Conservation (phyloP, 2,888 invertebrate species). For the Loripinus fragilis region DNA sequence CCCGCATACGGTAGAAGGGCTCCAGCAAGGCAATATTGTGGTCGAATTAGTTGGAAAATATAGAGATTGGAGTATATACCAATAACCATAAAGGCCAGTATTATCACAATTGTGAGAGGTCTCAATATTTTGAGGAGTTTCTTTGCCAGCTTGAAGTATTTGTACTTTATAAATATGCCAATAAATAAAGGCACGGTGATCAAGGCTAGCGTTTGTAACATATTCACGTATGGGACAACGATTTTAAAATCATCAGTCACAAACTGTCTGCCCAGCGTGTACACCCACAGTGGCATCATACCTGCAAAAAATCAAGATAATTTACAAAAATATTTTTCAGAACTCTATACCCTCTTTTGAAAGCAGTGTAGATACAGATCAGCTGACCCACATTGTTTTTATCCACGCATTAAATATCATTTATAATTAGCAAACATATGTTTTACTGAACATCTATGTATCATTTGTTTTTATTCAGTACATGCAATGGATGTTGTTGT, state of each 20-base stretch:
- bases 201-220: conserved; percentile 89
- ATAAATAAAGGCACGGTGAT: conserved; percentile 89
- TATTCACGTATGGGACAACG: conserved; percentile 90
- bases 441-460: no score
- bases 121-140: conserved; percentile 88
- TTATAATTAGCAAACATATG: no score
- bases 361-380: no score
- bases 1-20: conserved; percentile 79
- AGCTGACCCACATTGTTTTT: no score
- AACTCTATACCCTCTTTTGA: no score
- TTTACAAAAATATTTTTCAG: no score
- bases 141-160: conserved; percentile 87
- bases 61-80: conserved; percentile 94
- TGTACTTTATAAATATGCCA: conserved; percentile 82
- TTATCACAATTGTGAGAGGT: conserved; percentile 91
- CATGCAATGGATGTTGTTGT: no score
- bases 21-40: conserved; percentile 69
- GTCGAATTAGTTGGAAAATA: conserved; percentile 93
- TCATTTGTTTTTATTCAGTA: no score
- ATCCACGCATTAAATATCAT: no score
- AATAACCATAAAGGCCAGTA: conserved; percentile 93
- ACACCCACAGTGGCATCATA: conserved; percentile 95
- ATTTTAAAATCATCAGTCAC: conserved; percentile 87
- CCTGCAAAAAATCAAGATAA: conserved; percentile 84
- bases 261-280: conserved; percentile 91